These are phyloP conservation scores for Ptychodera flava DNA, from an alignment of 35 echinoderm and acorn worm genomes.

Conservation along the genomic window DNA sequence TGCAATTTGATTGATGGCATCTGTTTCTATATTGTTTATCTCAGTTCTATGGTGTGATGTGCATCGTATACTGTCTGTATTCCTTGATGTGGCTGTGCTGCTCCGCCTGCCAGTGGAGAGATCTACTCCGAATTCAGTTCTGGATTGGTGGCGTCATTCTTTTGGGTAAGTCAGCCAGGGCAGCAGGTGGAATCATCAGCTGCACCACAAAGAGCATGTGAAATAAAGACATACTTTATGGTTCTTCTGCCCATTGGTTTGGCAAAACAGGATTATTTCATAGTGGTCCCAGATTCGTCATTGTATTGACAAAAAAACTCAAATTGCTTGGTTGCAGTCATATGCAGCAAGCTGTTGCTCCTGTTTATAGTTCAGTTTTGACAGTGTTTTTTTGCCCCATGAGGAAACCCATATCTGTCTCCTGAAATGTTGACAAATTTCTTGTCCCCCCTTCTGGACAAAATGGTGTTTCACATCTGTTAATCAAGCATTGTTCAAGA, in stretches of 20 bases:
- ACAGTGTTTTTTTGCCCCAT: too few species aligned
- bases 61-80: slow-evolving; percentile 59
- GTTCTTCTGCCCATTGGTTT: not conserved
- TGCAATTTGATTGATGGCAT: too few species aligned
- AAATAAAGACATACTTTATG: not conserved
- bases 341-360: too few species aligned
- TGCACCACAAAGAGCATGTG: not conserved
- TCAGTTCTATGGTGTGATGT: slow-evolving; percentile 91
- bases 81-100: slow-evolving; percentile 60
- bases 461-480: too few species aligned
- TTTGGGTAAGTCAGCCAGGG: slow-evolving; percentile 71
- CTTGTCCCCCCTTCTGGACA: too few species aligned
- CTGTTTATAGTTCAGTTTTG: too few species aligned
- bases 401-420: too few species aligned
- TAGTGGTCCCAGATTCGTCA: not conserved
- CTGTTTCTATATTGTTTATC: too few species aligned
- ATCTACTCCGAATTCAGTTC: slow-evolving; percentile 89
- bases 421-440: too few species aligned
- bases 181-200: too few species aligned
- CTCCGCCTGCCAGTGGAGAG: slow-evolving; percentile 63
- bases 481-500: too few species aligned
- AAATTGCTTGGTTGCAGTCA: not conserved
- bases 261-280: too few species aligned
- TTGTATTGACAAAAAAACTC: not conserved
- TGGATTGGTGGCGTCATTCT: slow-evolving; percentile 88